Conservation (phyloP, 92 coral and sea anemone genomes). For the Heteractis magnifica region DNA sequence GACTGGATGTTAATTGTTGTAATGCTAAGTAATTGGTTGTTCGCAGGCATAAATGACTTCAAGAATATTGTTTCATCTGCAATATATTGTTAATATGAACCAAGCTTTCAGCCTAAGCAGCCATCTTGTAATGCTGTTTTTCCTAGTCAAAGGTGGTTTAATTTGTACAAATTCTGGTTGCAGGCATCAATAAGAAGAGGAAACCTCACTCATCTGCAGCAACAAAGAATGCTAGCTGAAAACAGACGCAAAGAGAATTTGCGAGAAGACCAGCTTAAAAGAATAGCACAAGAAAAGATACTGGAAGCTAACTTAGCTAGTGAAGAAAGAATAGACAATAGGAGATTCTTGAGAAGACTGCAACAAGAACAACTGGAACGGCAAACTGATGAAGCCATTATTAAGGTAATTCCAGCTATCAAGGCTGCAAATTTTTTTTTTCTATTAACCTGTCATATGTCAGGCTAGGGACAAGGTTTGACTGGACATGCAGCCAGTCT, state of each 20-base stretch:
- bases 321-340: slow-evolving; percentile 94
- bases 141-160: too few relatives aligned
- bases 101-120: too few relatives aligned
- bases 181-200: slow-evolving; percentile 78
- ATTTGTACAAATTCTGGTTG: not conserved
- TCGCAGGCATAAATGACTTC: too few relatives aligned
- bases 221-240: slow-evolving; percentile 78
- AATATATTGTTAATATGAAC: too few relatives aligned
- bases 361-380: slow-evolving; percentile 90
- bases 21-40: too few relatives aligned
- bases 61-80: too few relatives aligned
- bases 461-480: too few relatives aligned
- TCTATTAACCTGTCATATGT: too few relatives aligned
- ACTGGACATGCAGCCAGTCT: too few relatives aligned
- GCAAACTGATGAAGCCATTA: slow-evolving; percentile 83
- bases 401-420: slow-evolving; percentile 46
- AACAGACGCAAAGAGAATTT: slow-evolving; percentile 81
- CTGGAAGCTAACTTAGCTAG: slow-evolving; percentile 91
- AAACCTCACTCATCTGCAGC: slow-evolving; percentile 88
- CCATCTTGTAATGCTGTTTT: too few relatives aligned
- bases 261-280: slow-evolving; percentile 85
- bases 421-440: too few relatives aligned
- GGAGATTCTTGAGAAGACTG: slow-evolving; percentile 83
- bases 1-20: too few relatives aligned
- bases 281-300: slow-evolving; percentile 76